Evolutionary conservation across 2,797 vertebrate genomes (phyloP).

Genomic region (Novumbra hubbsi): DNA sequence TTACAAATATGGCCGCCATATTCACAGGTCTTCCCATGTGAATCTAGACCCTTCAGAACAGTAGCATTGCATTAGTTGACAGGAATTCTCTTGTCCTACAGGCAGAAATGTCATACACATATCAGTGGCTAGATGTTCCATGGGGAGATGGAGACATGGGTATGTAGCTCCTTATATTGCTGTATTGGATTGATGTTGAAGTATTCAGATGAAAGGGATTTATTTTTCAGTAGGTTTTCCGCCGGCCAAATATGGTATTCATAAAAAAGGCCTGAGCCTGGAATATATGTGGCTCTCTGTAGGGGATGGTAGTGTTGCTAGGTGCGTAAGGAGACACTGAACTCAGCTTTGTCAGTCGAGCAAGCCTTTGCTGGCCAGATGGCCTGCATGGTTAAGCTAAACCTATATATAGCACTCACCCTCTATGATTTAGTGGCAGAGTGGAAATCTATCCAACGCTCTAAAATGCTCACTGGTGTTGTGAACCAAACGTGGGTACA

Average conservation of each 20-base stretch:
- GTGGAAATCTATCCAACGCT: constrained; percentile 6
- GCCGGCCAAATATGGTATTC: not conserved
- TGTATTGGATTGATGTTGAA: not conserved
- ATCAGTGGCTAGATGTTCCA: constrained; percentile 84
- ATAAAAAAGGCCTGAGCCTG: not conserved
- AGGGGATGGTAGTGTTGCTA: not conserved
- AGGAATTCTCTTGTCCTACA: constrained; percentile 44
- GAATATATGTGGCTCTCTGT: not conserved
- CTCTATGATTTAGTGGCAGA: not conserved
- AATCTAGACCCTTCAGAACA: not conserved
- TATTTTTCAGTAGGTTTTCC: not conserved
- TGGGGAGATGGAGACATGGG: constrained; percentile 94
- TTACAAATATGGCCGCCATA: constrained; percentile 5
- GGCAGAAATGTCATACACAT: constrained; percentile 79
- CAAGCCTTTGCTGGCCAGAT: constrained; percentile 14
- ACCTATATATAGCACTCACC: constrained; percentile 22
- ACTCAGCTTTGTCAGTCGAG: not conserved
- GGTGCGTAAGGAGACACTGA: not conserved
- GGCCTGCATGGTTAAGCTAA: constrained; percentile 10
- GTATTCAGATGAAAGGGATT: not conserved
- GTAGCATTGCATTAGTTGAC: constrained; percentile 23
- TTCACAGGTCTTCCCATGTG: not conserved
- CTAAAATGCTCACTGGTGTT: not conserved
- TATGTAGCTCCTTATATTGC: constrained; percentile 60
- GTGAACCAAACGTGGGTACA: not conserved